phyloP scores from a whole-genome alignment of 1,140 invertebrate genomes.

The Augochlora pura region DNA sequence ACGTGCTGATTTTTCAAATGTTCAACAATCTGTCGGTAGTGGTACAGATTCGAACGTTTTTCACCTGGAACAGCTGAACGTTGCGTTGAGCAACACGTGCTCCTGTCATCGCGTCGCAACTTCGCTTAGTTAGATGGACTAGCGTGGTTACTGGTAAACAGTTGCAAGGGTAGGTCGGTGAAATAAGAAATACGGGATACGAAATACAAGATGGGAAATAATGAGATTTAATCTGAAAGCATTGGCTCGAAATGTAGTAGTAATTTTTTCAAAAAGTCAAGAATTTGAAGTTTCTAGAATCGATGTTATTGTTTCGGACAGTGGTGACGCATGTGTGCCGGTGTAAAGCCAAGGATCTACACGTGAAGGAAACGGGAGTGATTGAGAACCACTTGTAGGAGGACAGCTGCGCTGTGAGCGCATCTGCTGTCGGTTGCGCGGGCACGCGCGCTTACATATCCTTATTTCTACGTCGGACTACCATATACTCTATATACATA shows the following conservation, averaged over 20 bases:
- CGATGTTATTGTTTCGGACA: slow-evolving; percentile 46
- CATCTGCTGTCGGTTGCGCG: slow-evolving; percentile 78
- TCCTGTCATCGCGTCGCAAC: slow-evolving; percentile 36
- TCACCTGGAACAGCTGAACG: slow-evolving; percentile 60
- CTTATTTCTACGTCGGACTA: slow-evolving; percentile 61
- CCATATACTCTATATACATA: slow-evolving; percentile 21
- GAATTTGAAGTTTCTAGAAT: not conserved
- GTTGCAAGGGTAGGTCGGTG: too few species aligned
- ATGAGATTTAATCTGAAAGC: too few species aligned
- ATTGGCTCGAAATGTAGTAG: too few species aligned
- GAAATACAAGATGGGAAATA: too few species aligned
- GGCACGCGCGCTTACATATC: slow-evolving; percentile 75
- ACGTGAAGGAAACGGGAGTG: slow-evolving; percentile 67
- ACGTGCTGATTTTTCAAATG: not conserved
- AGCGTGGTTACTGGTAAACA: not conserved
- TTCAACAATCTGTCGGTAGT: slow-evolving; percentile 5
- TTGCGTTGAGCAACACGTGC: slow-evolving; percentile 45
- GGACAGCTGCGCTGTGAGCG: slow-evolving; percentile 77
- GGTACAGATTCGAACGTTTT: slow-evolving; percentile 15
- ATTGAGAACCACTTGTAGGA: slow-evolving; percentile 80
- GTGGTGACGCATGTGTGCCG: not conserved
- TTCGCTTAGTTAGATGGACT: not conserved
- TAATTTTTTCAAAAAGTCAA: too few species aligned
- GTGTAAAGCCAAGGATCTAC: not conserved
- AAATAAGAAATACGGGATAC: too few species aligned